phyloP scores from a whole-genome alignment of 2,797 vertebrate genomes.

The Apogon hyalosoma region DNA sequence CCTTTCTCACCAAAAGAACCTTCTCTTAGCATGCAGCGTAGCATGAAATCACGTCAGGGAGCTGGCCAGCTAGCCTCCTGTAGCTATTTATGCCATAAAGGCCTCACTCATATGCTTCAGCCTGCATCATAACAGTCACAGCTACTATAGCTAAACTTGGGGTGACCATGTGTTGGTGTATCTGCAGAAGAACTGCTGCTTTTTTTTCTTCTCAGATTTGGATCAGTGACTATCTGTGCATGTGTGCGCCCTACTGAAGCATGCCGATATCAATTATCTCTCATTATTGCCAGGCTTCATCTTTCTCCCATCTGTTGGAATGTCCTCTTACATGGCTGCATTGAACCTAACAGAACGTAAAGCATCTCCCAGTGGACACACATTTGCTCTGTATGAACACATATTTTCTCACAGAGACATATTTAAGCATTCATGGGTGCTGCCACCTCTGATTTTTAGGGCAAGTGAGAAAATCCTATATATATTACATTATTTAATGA shows the following conservation, averaged over 20 bases:
- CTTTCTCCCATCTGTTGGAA: conserved; percentile 60
- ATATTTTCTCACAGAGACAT: conserved; percentile 2
- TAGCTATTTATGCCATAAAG: neutral
- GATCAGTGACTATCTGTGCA: conserved; percentile 23
- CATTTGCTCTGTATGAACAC: neutral
- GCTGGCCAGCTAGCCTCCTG: neutral
- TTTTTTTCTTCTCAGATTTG: conserved; percentile 11
- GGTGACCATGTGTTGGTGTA: neutral
- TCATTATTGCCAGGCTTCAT: conserved; percentile 47
- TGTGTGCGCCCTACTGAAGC: conserved; percentile 37
- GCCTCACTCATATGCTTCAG: neutral
- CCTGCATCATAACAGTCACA: conserved; percentile 4
- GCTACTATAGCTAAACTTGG: conserved; percentile 11
- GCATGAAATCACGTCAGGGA: conserved; percentile 38
- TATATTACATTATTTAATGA: conserved; percentile 20
- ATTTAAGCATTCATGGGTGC: neutral
- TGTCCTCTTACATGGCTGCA: conserved; percentile 51
- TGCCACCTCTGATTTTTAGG: conserved; percentile 17
- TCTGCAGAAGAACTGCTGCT: neutral
- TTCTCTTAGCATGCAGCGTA: conserved; percentile 25
- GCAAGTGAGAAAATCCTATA: neutral
- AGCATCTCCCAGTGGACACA: conserved; percentile 28
- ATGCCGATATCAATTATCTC: conserved; percentile 67
- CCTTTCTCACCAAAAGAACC: neutral
- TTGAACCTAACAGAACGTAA: conserved; percentile 45